Base-by-base conservation (phyloP, 2,888 invertebrate species). In the Drosophila ezoana region DNA sequence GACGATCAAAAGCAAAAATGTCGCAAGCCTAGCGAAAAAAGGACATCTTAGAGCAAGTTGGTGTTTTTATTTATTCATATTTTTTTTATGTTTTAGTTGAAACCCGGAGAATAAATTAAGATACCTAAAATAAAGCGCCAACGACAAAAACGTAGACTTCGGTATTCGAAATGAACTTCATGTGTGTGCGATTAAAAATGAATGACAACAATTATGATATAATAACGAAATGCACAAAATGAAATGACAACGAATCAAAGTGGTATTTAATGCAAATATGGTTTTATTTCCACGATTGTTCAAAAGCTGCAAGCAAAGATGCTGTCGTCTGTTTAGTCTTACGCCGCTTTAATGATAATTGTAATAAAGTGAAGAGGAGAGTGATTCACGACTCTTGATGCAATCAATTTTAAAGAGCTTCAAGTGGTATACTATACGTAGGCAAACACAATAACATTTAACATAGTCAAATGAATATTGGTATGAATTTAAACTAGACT, bases 191-290 rank as follows among this genome's bases (percentile, higher is more conserved):
- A 16, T 18, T 52, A 3, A 6, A 38, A 57, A 9, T 8, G 14
- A 33, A 33, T 32, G 33, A 48, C 11, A 38, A 23, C 18, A 4
- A 41, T 4, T 10, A 6, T 20, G 3, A 43, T 40, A 11, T 4
- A 28, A 40, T 3, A 28, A 16, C 4, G 5, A 20, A 9, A 14
- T 41, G 16, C 16, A 41, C 38, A 14, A 38, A 38, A 8, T 54
- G 14, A n/a, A 43, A 18, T 11, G 33, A 18, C 28, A 32, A 52
- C 14, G 20, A 35, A 35, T 35, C 33, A 14, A 35, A 20, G 20
- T 54, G 53, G 53, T 54, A 23, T 33, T 9, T 35, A 54, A 43
- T 14, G 4, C 35, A 13, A 20, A 35, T 23, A 43, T 33, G 41
- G n/a, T 33, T 43, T n/a, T 37, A 23, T 23, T 23, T 14, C 1